A percentile compares a stretch with the other conserved stretches of the same genome.
phyloP scores from a whole-genome alignment of 2,888 invertebrate species.

The Ceratothoa steindachneri region DNA sequence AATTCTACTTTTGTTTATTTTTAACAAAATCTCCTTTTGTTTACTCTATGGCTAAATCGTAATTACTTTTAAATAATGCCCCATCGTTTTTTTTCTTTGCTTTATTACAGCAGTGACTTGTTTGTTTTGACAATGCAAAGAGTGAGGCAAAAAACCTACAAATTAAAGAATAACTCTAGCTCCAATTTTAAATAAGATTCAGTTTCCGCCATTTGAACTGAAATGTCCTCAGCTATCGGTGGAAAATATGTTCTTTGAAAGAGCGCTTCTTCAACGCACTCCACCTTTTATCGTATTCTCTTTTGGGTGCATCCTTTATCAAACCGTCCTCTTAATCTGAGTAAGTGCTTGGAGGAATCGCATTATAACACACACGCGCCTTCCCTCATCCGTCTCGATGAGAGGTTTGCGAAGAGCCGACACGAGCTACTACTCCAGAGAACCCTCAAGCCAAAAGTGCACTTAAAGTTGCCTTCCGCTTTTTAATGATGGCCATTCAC shows the following conservation, averaged over 20 bases:
- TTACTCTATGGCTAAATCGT: not conserved
- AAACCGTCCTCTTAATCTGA: not conserved
- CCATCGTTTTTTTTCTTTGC: too few relatives aligned
- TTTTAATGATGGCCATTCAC: slow-evolving; percentile 10
- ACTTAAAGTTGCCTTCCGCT: slow-evolving; percentile 6
- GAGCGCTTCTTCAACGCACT: not conserved
- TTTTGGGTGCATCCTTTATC: not conserved
- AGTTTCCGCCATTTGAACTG: too few relatives aligned
- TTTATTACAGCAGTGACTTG: too few relatives aligned
- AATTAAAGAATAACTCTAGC: too few relatives aligned
- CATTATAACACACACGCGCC: slow-evolving; percentile 2
- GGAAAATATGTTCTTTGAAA: too few relatives aligned
- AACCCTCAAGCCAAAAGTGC: slow-evolving; percentile 5
- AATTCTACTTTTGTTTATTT: not conserved
- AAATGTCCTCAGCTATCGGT: too few relatives aligned
- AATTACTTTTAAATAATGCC: not conserved
- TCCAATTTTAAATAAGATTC: too few relatives aligned
- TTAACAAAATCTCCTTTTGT: not conserved
- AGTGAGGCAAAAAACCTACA: too few relatives aligned
- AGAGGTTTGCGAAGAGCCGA: not conserved
- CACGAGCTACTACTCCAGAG: not conserved
- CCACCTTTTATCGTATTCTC: not conserved
- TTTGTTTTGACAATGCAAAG: too few relatives aligned
- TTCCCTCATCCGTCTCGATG: not conserved
- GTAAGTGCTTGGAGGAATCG: not conserved